Conservation (phyloP, 2,797 vertebrate species). For the Morelia viridis region DNA sequence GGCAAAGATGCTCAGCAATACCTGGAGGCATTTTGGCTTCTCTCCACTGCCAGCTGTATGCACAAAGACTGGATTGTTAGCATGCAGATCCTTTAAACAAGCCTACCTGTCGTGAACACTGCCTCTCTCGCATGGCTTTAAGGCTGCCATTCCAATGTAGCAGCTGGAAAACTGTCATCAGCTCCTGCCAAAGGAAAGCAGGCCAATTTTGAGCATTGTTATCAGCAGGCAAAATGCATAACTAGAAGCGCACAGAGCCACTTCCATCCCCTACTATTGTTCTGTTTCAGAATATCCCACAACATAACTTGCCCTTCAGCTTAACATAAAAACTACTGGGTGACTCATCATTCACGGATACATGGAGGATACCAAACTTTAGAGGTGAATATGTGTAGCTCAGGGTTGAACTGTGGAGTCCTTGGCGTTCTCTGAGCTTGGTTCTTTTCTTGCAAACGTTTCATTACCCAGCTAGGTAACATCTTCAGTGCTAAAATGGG, state of each 20-base stretch:
- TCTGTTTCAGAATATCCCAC: not conserved
- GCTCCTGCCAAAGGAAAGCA: conserved; percentile 77
- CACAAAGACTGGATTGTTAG: not conserved
- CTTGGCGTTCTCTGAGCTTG: no score
- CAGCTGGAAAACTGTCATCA: conserved; percentile 98
- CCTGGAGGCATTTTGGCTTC: not conserved
- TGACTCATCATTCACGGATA: not conserved
- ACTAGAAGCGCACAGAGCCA: not conserved
- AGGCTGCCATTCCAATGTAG: conserved; percentile 98
- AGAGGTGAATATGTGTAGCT: no score
- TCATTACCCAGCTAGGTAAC: no score
- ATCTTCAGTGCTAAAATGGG: no score
- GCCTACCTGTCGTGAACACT: conserved; percentile 93
- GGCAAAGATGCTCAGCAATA: not conserved
- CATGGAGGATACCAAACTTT: not conserved
- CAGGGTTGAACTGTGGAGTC: no score
- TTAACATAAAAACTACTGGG: not conserved
- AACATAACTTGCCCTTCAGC: not conserved
- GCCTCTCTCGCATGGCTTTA: conserved; percentile 96
- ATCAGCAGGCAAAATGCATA: not conserved
- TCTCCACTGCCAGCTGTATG: not conserved
- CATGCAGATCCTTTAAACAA: no score
- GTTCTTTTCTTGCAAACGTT: no score
- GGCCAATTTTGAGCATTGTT: not conserved
- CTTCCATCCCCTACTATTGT: accelerated